Evolutionary conservation across 2,797 vertebrate species (phyloP), one percentile per base, ranked within the genome.

Genomic region (Semotilus atromaculatus): DNA sequence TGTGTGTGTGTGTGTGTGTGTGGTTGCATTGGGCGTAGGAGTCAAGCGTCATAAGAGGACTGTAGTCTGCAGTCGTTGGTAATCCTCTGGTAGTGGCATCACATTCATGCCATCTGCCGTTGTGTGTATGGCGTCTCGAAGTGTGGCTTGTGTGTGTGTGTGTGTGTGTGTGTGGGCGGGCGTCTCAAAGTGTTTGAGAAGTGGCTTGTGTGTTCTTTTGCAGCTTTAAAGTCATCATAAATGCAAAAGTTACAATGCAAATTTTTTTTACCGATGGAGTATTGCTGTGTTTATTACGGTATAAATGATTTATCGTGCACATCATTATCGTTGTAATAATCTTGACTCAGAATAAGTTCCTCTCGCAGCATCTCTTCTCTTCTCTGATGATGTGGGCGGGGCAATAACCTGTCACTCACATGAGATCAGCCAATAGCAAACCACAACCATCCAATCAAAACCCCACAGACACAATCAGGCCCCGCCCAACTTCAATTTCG

Each of bases 31-130:
- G 26, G n/a, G n/a, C 4, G 21, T 3, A 38, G n/a, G 55, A 40
- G 51, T 77, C 16, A 31, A 40, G 43, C 23, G 8, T 26, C 31
- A 40, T 45, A 26, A 14, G 67, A 78, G 34, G 26, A 13, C 45
- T 73, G 70, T 51, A 38, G 74, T 60, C 48, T 78, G 58, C 71
- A 72, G 14, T 62, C 58, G 45, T 68, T 58, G 16, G 29, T 81
- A 76, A 76, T 87, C 53, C n/a, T 70, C 83, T 71, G 79, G 68
- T 55, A 45, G 29, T 73, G 34, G n/a, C 79, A 81, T 72, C 45
- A 29, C 62, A 48, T 55, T 80, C 58, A 31, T 85, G 74, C 71
- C 85, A 86, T 88, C 85, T 88, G 88, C 83, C 77, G 38, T 18
- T 43, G 40, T 43, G 40, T 45, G 36, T 9, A 0, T 62, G 53